phyloP scores from a whole-genome alignment of 37 sponge, comb jelly and placozoan species.

The Agelas oroides region DNA sequence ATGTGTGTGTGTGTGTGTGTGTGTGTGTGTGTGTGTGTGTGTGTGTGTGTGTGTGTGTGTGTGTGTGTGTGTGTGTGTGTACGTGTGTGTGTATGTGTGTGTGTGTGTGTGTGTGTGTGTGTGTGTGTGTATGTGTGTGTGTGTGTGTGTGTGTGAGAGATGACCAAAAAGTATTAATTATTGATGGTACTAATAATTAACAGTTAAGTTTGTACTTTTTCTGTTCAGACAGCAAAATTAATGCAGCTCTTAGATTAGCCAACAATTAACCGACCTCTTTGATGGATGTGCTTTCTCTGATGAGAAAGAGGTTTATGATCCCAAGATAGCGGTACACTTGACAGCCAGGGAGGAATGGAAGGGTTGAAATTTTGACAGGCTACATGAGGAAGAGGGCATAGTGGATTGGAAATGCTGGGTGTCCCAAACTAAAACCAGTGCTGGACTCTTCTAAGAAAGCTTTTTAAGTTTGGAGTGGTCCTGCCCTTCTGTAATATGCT shows the following conservation, averaged over 20 bases:
- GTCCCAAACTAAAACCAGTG: too few relatives aligned
- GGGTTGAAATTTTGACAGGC: constrained; percentile 44
- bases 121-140: constrained; percentile 23
- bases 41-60: constrained; percentile 6
- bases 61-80: constrained; percentile 3
- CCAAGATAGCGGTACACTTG: constrained; percentile 54
- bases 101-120: constrained; percentile 40
- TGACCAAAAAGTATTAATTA: not conserved
- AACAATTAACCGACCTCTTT: constrained; percentile 43
- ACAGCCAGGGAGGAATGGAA: constrained; percentile 43
- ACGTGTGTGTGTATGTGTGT: not conserved
- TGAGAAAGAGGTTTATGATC: constrained; percentile 67
- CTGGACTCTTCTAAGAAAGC: too few relatives aligned
- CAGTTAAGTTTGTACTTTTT: too few relatives aligned
- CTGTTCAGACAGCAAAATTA: too few relatives aligned
- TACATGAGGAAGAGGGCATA: not conserved
- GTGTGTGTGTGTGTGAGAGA: constrained; percentile 32
- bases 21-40: constrained; percentile 3
- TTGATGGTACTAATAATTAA: too few relatives aligned
- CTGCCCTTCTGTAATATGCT: not conserved
- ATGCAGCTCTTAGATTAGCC: too few relatives aligned
- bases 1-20: not conserved
- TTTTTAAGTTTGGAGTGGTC: too few relatives aligned
- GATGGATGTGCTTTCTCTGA: constrained; percentile 79
- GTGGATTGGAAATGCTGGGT: not conserved